A percentile compares a stretch with the other conserved stretches of the same genome.
These are phyloP conservation scores for Mesochorus sp. DNA, from an alignment of 2,888 invertebrate genomes.

Conservation along the genomic window DNA sequence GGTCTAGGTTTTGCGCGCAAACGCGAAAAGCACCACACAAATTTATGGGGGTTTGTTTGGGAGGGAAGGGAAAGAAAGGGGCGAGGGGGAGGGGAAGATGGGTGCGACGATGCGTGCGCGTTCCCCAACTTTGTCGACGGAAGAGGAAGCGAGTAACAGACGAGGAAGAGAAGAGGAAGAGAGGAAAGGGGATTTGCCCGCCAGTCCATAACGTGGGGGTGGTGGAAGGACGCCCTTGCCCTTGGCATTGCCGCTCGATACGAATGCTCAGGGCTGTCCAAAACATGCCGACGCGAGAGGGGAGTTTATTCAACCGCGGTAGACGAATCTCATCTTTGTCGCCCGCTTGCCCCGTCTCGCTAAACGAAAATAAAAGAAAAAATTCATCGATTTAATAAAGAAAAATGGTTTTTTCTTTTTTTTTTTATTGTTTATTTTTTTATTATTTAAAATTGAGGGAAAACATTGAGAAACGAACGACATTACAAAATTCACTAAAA, in stretches of 20 bases:
- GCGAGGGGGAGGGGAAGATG: constrained; percentile 32
- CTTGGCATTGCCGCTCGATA: constrained; percentile 82
- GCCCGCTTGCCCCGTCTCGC: constrained; percentile 38
- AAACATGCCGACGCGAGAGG: constrained; percentile 71
- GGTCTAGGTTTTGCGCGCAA: constrained; percentile 47
- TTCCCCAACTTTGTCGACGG: constrained; percentile 29
- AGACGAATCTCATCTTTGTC: constrained; percentile 44
- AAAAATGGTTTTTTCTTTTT: no score
- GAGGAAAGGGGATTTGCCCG: constrained; percentile 30
- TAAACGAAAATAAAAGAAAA: constrained; percentile 15
- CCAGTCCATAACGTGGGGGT: constrained; percentile 60
- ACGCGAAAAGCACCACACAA: constrained; percentile 37
- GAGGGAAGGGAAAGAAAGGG: constrained; percentile 6
- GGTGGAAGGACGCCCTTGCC: constrained; percentile 81
- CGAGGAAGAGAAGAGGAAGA: constrained; percentile 40
- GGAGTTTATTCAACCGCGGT: constrained; percentile 55
- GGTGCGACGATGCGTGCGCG: constrained; percentile 40
- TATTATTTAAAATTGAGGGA: no score
- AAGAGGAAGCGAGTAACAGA: constrained; percentile 42
- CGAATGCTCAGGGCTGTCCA: constrained; percentile 80
- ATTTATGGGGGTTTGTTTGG: constrained; percentile 49
- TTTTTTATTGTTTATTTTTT: no score
- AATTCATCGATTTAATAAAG: not conserved
- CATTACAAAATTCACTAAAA: no score
- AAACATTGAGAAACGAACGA: no score